A percentile compares a stretch with the other conserved stretches of the same genome.
These are phyloP conservation scores for Lophotis ruficrista DNA, from an alignment of 2,113 vertebrate genomes.

Conservation along the genomic window DNA sequence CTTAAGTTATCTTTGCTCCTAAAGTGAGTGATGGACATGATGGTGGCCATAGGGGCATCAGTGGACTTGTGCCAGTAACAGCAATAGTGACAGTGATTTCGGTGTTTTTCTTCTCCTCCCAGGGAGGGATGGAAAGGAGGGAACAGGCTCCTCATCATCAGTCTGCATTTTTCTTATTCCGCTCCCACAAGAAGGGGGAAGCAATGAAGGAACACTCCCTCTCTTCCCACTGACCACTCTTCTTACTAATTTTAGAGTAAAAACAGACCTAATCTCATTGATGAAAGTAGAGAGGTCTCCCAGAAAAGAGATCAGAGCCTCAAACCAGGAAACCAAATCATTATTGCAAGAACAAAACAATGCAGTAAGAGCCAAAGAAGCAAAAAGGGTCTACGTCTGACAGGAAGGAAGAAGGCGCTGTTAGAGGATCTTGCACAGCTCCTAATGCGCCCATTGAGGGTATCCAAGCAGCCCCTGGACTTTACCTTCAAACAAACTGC, in stretches of 20 bases:
- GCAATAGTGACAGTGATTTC: neutral
- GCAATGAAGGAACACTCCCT: neutral
- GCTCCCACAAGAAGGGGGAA: neutral
- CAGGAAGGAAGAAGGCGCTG: neutral
- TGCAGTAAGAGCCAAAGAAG: neutral
- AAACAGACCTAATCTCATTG: neutral
- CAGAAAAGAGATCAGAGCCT: neutral
- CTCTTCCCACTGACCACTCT: neutral
- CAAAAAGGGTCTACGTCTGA: neutral
- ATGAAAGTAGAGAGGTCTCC: neutral
- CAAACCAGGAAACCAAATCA: neutral
- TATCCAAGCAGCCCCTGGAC: neutral
- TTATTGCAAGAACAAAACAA: neutral
- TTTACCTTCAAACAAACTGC: neutral
- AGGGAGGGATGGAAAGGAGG: neutral
- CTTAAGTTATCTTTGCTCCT: neutral
- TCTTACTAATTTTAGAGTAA: neutral
- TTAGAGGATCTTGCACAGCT: neutral
- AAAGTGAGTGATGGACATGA: neutral
- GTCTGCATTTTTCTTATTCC: neutral
- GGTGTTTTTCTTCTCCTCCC: neutral
- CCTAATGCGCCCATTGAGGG: neutral
- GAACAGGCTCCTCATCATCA: neutral
- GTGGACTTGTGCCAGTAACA: neutral
- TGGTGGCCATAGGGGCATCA: neutral